A percentile compares a stretch with the other conserved stretches of the same genome.
These are phyloP conservation scores for Sturnus vulgaris DNA, from an alignment of 2,113 vertebrate genomes.

Conservation along the genomic window DNA sequence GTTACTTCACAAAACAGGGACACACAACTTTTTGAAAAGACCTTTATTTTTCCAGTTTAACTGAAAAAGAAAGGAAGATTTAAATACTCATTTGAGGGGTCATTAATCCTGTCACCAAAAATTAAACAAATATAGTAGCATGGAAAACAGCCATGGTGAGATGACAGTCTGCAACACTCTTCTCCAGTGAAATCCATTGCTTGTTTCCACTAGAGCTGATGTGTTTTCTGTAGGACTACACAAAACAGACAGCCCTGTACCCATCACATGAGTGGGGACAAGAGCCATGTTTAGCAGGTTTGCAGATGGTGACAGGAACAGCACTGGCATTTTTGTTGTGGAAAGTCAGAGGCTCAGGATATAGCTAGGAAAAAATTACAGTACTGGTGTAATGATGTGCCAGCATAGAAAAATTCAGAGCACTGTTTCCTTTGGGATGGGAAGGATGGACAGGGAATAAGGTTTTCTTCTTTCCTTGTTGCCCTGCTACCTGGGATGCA, in stretches of 20 bases:
- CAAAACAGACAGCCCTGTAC: neutral
- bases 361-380: neutral
- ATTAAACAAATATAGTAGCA: neutral
- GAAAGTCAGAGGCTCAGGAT: neutral
- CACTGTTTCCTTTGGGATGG: neutral
- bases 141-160: neutral
- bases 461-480: neutral
- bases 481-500: neutral
- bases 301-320: neutral
- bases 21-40: neutral
- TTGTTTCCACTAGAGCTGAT: accelerated
- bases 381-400: neutral
- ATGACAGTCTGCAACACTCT: neutral
- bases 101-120: neutral
- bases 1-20: neutral
- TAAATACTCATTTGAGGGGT: neutral
- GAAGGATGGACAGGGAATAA: neutral
- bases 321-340: accelerated
- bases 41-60: neutral
- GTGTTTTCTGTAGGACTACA: neutral
- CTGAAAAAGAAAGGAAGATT: neutral
- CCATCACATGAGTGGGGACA: neutral
- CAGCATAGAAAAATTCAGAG: neutral
- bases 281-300: neutral
- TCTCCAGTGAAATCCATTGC: neutral